phyloP scores from a whole-genome alignment of 2,797 vertebrate species.

The Octomys mimax region DNA sequence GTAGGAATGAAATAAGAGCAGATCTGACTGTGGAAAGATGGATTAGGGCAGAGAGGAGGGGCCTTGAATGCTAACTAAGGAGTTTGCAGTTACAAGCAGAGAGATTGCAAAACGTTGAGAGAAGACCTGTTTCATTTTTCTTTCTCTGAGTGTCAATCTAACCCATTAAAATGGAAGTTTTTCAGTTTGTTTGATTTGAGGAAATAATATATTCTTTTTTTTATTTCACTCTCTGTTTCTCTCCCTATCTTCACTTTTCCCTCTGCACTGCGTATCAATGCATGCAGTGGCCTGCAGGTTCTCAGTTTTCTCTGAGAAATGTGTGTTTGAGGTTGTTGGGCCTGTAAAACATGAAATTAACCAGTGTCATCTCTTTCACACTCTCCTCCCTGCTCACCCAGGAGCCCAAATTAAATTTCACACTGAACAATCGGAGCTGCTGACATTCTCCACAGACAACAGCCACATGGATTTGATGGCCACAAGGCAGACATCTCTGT shows the following conservation, averaged over 20 bases:
- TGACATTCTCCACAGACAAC: constrained; percentile 54
- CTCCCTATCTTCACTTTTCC: constrained; percentile 68
- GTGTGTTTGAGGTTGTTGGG: constrained; percentile 72
- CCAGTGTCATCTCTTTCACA: constrained; percentile 78
- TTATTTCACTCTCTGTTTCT: background rate
- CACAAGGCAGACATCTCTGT: constrained; percentile 59
- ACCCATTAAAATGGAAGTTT: constrained; percentile 65
- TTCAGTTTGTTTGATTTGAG: constrained; percentile 79
- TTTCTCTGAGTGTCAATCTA: constrained; percentile 69
- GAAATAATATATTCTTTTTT: constrained; percentile 74
- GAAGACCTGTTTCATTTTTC: constrained; percentile 27
- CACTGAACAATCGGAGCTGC: constrained; percentile 73
- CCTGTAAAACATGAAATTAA: constrained; percentile 85
- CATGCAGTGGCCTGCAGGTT: constrained; percentile 77
- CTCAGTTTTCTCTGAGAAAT: constrained; percentile 67
- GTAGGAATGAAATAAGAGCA: background rate
- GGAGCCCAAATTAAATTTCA: constrained; percentile 84
- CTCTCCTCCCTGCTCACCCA: constrained; percentile 77
- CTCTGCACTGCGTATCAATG: constrained; percentile 71
- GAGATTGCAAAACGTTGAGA: constrained; percentile 70
- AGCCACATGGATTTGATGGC: background rate
- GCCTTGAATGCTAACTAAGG: constrained; percentile 2
- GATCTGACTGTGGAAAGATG: background rate
- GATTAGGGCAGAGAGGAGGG: background rate
- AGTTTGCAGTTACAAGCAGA: background rate